Percentiles rank a stretch among this genome's conserved stretches.
Evolutionary conservation across 1,140 invertebrate species (phyloP).

Genomic region (Megathymus violae): DNA sequence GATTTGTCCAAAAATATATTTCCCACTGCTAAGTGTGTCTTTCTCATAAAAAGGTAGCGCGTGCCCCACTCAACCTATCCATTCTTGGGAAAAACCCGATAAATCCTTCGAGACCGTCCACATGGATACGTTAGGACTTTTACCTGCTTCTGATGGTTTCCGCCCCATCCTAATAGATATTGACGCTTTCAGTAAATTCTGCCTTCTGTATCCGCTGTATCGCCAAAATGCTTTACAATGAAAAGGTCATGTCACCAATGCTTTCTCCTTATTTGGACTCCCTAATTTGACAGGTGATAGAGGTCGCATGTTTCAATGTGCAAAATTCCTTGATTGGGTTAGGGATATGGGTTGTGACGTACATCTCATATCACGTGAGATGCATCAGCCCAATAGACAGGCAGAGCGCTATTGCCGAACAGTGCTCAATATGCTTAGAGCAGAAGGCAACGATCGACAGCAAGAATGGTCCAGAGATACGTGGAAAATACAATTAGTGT

Average conservation of each 20-base stretch:
- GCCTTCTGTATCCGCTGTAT: conserved; percentile 28
- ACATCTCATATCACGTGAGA: conserved; percentile 38
- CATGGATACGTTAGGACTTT: neutral
- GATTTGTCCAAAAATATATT: conserved; percentile 34
- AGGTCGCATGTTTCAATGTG: conserved; percentile 38
- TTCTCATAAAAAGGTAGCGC: conserved; percentile 22
- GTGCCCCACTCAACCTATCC: conserved; percentile 27
- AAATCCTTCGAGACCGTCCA: neutral
- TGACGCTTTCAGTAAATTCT: conserved; percentile 39
- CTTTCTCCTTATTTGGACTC: conserved; percentile 39
- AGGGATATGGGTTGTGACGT: conserved; percentile 20
- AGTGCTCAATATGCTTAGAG: conserved; percentile 34
- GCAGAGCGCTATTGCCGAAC: conserved; percentile 32
- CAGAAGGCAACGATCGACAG: conserved; percentile 25
- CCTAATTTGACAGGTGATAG: conserved; percentile 28
- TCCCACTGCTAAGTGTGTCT: conserved; percentile 30
- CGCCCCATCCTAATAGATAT: conserved; percentile 3
- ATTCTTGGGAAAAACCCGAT: conserved; percentile 20
- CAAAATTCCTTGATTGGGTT: neutral
- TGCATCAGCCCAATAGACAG: conserved; percentile 37
- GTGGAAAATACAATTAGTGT: too few species aligned
- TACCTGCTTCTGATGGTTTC: neutral
- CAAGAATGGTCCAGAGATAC: too few species aligned
- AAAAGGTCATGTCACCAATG: conserved; percentile 20
- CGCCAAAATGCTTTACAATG: conserved; percentile 26